A percentile compares a stretch with the other conserved stretches of the same genome.
These are phyloP conservation scores for Calameuta filiformis DNA, from an alignment of 2,888 invertebrate species.

Conservation along the genomic window DNA sequence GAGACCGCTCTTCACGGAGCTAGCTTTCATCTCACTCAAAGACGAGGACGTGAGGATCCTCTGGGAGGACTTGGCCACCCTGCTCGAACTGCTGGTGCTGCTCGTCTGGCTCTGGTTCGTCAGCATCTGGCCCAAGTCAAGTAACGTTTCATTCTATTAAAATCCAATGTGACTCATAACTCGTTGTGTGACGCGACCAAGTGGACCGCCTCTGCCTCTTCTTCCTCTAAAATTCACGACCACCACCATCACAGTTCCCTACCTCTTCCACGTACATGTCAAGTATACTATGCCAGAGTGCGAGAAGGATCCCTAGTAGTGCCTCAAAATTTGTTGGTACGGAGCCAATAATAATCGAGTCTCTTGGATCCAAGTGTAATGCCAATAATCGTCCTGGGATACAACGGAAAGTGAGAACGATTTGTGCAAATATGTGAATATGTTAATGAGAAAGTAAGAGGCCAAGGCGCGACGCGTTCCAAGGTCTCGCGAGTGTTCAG, in stretches of 20 bases:
- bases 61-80: conserved; percentile 69
- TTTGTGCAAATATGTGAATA: not conserved
- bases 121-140: conserved; percentile 57
- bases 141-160: conserved; percentile 53
- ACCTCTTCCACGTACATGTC: not conserved
- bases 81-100: conserved; percentile 70
- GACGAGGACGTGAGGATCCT: conserved; percentile 67
- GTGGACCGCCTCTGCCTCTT: not conserved
- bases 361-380: not conserved
- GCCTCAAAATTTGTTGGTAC: not conserved
- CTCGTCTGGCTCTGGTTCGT: conserved; percentile 68
- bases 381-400: not conserved
- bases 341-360: not conserved
- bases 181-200: not conserved
- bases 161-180: conserved; percentile 44
- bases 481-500: not conserved
- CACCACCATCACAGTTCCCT: not conserved
- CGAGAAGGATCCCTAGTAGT: not conserved
- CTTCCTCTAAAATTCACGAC: not conserved
- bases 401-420: not conserved
- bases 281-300: not conserved
- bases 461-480: not conserved
- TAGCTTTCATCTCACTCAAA: conserved; percentile 81
- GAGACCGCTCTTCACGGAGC: conserved; percentile 84
- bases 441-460: not conserved